Base-by-base conservation (phyloP, 23 tunicate species). In the Oikopleura dioica region DNA sequence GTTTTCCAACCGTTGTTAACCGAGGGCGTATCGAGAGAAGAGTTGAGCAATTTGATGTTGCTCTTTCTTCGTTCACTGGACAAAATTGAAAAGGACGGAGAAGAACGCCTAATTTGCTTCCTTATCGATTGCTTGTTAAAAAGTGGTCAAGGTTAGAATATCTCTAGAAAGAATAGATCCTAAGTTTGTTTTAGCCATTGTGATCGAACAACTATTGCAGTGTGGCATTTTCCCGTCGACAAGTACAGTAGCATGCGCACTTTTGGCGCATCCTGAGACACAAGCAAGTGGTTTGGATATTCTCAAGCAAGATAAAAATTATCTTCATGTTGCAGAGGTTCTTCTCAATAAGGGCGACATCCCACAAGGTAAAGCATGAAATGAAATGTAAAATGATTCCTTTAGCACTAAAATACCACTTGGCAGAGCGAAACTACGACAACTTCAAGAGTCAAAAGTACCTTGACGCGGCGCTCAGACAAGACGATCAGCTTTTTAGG, bases 371-470 rank as follows among this genome's bases (percentile, higher is more conserved):
- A n/a, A n/a, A n/a, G n/a, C n/a, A n/a, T n/a, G n/a, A n/a, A n/a
- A n/a, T n/a, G n/a, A n/a, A n/a, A n/a, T n/a, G n/a, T n/a, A n/a
- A n/a, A n/a, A n/a, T n/a, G n/a, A n/a, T n/a, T n/a, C n/a, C n/a
- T n/a, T n/a, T n/a, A n/a, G n/a, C n/a, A n/a, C 72, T 63, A 23
- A 23, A 63, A 2, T 63, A 31, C 30, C 72, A 63, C 72, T 12
- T 12, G 33, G 26, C 26, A 23, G 72, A 63, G 5, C 16, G 26
- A 23, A 63, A 63, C 33, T 63, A 63, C 33, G 72, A 63, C 16
- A n/a, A n/a, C n/a, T 63, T 63, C 72, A 63, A 63, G 33, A 12
- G 72, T 28, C 16, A 63, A 63, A 63, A 63, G 72, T 63, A 63
- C 26, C 72, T 63, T 2, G 72, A 63, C 16, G 16, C 26, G 4